A percentile compares a stretch with the other conserved stretches of the same genome.
Evolutionary conservation across 2,888 invertebrate species (phyloP).

Genomic region (Coenonympha glycerion): DNA sequence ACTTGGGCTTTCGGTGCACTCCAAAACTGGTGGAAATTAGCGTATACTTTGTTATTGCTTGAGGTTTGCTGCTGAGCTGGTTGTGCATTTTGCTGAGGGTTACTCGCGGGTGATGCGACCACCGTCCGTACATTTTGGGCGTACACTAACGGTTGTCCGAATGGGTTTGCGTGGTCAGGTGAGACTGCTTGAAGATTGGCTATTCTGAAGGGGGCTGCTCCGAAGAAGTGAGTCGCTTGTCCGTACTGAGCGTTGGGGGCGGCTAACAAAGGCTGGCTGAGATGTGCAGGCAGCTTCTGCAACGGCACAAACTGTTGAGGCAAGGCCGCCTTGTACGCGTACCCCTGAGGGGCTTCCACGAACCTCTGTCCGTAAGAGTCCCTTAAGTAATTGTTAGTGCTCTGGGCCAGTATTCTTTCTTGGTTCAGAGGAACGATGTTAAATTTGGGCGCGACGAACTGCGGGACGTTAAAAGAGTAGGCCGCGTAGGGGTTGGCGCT

Average conservation of each 20-base stretch:
- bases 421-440: conserved; percentile 49
- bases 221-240: conserved; percentile 45
- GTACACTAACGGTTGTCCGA: conserved; percentile 44
- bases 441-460: conserved; percentile 42
- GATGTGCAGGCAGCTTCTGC: conserved; percentile 60
- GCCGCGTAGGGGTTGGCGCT: conserved; percentile 57
- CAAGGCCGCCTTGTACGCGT: conserved; percentile 50
- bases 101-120: conserved; percentile 34
- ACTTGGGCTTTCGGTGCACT: conserved; percentile 42
- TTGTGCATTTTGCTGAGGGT: conserved; percentile 30
- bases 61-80: conserved; percentile 42
- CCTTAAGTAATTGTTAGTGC: conserved; percentile 48
- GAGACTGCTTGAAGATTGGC: conserved; percentile 42
- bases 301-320: conserved; percentile 62
- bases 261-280: conserved; percentile 56
- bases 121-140: conserved; percentile 42
- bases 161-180: conserved; percentile 37
- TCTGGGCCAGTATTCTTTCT: conserved; percentile 41
- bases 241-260: conserved; percentile 47
- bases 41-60: conserved; percentile 45
- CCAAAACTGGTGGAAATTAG: conserved; percentile 38
- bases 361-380: conserved; percentile 67
- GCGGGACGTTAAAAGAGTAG: conserved; percentile 54
- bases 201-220: conserved; percentile 46
- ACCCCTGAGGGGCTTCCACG: conserved; percentile 47